phyloP scores from a whole-genome alignment of 2,113 vertebrate genomes.

The Podarcis cretensis region DNA sequence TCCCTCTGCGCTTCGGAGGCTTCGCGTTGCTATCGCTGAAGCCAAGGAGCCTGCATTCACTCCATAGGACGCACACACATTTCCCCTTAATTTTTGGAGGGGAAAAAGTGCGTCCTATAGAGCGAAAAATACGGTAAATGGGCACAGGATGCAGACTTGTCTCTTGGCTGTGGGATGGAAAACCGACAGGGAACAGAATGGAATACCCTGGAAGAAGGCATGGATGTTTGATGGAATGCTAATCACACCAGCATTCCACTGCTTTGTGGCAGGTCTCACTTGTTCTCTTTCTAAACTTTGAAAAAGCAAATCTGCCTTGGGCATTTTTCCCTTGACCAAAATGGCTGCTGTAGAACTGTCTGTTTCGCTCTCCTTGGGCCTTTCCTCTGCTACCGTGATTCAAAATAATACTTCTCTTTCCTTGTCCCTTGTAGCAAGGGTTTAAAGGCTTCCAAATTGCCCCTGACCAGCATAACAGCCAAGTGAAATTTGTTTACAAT shows the following conservation, averaged over 20 bases:
- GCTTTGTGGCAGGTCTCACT: background rate
- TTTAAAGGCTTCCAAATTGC: constrained; percentile 96
- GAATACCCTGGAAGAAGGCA: background rate
- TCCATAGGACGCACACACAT: too few species aligned
- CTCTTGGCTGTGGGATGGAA: background rate
- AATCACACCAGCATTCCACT: background rate
- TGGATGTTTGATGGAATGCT: background rate
- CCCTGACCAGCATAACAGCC: constrained; percentile 71
- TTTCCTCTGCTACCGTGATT: background rate
- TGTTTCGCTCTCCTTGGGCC: background rate
- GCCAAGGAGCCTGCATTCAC: too few species aligned
- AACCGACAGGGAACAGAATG: background rate
- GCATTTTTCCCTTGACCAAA: background rate
- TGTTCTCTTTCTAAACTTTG: background rate
- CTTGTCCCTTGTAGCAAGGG: constrained; percentile 85
- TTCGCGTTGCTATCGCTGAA: too few species aligned
- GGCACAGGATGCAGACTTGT: too few species aligned
- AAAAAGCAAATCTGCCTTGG: background rate
- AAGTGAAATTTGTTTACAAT: constrained; percentile 83
- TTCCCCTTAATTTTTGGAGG: too few species aligned
- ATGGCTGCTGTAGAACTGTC: background rate
- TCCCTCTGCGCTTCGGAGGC: too few species aligned
- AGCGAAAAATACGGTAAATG: background rate
- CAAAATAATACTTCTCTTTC: background rate
- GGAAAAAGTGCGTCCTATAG: too few species aligned